Evolutionary conservation across 2,113 vertebrate species (phyloP), one percentile per base, ranked within the genome.

Genomic region (Abramis brama): DNA sequence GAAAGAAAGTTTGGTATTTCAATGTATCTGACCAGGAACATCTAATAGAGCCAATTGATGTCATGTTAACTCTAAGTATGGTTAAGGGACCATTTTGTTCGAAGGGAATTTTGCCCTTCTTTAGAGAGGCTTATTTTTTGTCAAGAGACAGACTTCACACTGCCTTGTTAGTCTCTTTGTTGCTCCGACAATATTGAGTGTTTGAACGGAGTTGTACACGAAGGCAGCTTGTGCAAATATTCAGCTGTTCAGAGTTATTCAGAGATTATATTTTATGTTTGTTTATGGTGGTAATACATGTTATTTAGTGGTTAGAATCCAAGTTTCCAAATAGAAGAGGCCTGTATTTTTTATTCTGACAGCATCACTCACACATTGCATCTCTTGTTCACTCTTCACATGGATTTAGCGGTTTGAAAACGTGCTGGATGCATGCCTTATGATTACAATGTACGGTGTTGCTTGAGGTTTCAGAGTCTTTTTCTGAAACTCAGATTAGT

Each of bases 251-350:
- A 73, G 23, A 13, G 5, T 21, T 33, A 43, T 43, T 43, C 39
- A 43, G 39, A 43, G 39, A 43, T 8, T 2, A 43, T 2, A 59
- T 39, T 36, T 25, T 17, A 21, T 5, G 62, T 74, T 75, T 64
- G 47, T 79, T 47, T 83, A 62, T 77, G 30, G 36, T 39, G 62
- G 39, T 50, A 33, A 33, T 70, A 55, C 79, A 45, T 86, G n/a
- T 75, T 43, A 62, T 64, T 82, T 55, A 68, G 23, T 76, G 12
- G 45, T 47, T 77, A 2, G 5, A 82, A 82, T 81, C 73, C 77
- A 84, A 55, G 15, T 33, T 25, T 74, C 71, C 66, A 84, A 74
- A 84, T 59, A 74, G 66, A 11, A 27, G 74, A 36, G 55, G 43
- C 60, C 57, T 25, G 12, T 25, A 23, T 64, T 30, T 60, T n/a